These are phyloP conservation scores for Pandemis corylana DNA, from an alignment of 2,888 invertebrate species.

Conservation along the genomic window DNA sequence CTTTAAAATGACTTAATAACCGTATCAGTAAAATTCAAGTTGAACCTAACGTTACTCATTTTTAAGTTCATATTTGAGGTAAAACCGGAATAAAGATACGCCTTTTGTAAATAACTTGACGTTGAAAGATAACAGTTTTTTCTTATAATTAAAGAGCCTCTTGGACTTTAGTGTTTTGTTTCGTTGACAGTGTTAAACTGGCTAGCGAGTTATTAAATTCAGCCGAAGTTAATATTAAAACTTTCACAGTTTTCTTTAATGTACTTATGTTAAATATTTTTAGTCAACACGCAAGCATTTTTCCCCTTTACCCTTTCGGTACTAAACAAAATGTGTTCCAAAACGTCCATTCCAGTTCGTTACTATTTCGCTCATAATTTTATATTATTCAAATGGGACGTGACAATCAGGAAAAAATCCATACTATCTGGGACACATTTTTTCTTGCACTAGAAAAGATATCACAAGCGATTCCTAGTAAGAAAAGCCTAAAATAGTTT, in stretches of 20 bases:
- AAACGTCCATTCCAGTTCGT: too few relatives aligned
- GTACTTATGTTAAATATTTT: too few relatives aligned
- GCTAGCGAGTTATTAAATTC: background rate
- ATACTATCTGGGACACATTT: too few relatives aligned
- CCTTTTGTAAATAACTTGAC: background rate
- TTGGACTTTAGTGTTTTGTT: background rate
- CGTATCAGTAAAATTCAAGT: background rate
- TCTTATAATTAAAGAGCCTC: background rate
- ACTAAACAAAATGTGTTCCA: too few relatives aligned
- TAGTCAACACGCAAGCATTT: too few relatives aligned
- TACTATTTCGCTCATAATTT: too few relatives aligned
- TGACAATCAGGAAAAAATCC: too few relatives aligned
- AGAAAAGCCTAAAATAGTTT: too few relatives aligned
- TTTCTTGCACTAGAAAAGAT: too few relatives aligned
- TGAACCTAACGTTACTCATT: background rate
- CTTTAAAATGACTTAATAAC: background rate
- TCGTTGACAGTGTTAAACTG: background rate
- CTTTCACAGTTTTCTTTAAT: background rate
- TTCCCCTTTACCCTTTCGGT: too few relatives aligned
- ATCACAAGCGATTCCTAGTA: too few relatives aligned
- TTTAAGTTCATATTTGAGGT: background rate
- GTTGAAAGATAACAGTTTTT: conserved; percentile 12
- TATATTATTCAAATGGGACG: too few relatives aligned
- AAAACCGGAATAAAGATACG: background rate
- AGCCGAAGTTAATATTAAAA: background rate